Evolutionary conservation across 2,888 invertebrate genomes (phyloP), one percentile per base, ranked within the genome.

Genomic region (Antitype chi): DNA sequence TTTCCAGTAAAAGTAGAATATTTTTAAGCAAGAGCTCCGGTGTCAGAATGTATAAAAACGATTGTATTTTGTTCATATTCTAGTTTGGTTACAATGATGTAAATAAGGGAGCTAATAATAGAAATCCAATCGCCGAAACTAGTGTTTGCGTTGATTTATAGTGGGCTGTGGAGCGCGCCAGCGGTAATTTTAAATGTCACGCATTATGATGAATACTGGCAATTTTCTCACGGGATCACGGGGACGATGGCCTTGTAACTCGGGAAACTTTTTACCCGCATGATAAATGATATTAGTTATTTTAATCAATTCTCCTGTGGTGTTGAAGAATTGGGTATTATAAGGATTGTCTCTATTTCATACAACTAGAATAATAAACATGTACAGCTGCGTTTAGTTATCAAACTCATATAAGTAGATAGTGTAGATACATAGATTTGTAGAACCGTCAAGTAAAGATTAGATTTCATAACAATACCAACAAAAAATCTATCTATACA

Each of bases 171-270:
- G 92, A 91, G 93, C 92, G 92, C 90, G 92, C 91, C 91, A 90
- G 89, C 90, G 92, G 94, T 94, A 95, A 95, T 96, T 96, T 95
- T 95, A 95, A 95, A 95, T 94, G 96, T 96, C 96, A 95, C 94
- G 93, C 94, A 94, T 95, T 94, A 95, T 96, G 95, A 96, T 96
- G 95, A 95, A 96, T 96, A 94, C 94, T 93, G 92, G 94, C 95
- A 95, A 95, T 96, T 95, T 95, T 95, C 95, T 94, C 94, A 91
- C 92, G 92, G 93, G 93, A 93, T 91, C 92, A 90, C 90, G 89
- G 88, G 86, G 86, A 91, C 90, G 93, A 94, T 94, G 93, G 89
- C 92, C 91, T 86, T 90, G 90, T 89, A 90, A 92, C 91, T 93
- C 82, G 82, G 78, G 82, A 85, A 83, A 86, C 86, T 88, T 93